Conservation (phyloP, 2,797 vertebrate species). For the Pangasius krempfi region DNA sequence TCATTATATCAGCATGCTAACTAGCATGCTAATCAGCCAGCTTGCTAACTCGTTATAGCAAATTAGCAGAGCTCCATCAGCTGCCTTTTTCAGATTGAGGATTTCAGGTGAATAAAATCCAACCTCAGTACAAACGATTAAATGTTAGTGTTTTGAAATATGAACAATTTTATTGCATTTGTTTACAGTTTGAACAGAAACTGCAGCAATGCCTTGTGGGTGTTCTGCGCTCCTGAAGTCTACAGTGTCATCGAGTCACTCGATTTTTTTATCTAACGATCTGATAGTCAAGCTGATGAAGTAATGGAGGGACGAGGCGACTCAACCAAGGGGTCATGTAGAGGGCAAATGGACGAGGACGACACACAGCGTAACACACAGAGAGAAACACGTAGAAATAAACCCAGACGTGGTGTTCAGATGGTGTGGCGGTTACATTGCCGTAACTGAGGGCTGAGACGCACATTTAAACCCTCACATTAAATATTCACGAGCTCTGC, state of each 20-base stretch:
- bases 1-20: neutral
- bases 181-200: neutral
- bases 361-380: neutral
- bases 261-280: neutral
- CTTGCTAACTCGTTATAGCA: neutral
- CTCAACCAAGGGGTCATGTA: neutral
- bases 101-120: neutral
- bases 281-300: neutral
- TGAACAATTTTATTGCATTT: neutral
- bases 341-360: neutral
- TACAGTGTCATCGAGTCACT: neutral
- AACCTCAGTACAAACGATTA: neutral
- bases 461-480: slow-evolving; percentile 47
- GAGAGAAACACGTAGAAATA: slow-evolving; percentile 6
- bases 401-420: slow-evolving; percentile 47
- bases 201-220: neutral
- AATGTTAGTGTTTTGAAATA: too few species aligned
- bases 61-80: neutral
- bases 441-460: slow-evolving; percentile 71
- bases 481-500: slow-evolving; percentile 78
- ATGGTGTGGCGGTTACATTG: slow-evolving; percentile 64
- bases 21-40: neutral
- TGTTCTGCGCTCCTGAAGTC: neutral
- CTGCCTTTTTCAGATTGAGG: neutral
- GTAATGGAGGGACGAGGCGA: neutral